Evolutionary conservation across 2,113 vertebrate species (phyloP).

Genomic region (Fulmarus glacialis): DNA sequence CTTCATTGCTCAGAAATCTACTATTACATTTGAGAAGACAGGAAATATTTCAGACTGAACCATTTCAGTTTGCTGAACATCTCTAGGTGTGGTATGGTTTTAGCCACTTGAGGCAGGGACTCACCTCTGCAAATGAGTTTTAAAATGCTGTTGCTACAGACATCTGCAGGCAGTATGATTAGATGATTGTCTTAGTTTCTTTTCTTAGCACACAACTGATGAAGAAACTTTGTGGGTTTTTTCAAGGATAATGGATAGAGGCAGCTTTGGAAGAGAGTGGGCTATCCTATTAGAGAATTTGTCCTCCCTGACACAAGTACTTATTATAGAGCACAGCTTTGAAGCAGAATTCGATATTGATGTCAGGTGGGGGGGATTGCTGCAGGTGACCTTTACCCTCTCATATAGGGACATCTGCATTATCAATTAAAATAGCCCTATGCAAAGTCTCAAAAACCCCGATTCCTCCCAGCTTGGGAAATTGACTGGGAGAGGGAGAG

Average conservation of each 20-base stretch:
- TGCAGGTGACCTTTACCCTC: background rate
- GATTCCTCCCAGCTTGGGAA: background rate
- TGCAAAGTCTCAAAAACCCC: background rate
- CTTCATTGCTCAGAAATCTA: background rate
- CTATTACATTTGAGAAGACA: background rate
- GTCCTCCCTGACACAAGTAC: background rate
- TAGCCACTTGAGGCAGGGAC: background rate
- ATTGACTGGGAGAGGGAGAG: background rate
- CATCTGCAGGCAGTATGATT: background rate
- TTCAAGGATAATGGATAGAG: background rate
- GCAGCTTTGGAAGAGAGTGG: background rate
- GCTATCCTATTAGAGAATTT: background rate
- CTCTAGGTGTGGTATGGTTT: background rate
- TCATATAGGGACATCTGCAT: background rate
- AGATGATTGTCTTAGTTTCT: background rate
- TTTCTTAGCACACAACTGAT: background rate
- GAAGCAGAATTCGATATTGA: background rate
- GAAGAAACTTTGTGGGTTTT: background rate
- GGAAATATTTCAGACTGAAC: background rate
- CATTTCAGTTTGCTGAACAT: background rate
- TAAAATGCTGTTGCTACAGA: background rate
- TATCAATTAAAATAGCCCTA: background rate
- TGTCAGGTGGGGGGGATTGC: background rate
- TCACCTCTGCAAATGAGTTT: background rate
- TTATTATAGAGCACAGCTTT: background rate